Conservation (phyloP, 2,113 vertebrate species). For the Ardeotis arabs region DNA sequence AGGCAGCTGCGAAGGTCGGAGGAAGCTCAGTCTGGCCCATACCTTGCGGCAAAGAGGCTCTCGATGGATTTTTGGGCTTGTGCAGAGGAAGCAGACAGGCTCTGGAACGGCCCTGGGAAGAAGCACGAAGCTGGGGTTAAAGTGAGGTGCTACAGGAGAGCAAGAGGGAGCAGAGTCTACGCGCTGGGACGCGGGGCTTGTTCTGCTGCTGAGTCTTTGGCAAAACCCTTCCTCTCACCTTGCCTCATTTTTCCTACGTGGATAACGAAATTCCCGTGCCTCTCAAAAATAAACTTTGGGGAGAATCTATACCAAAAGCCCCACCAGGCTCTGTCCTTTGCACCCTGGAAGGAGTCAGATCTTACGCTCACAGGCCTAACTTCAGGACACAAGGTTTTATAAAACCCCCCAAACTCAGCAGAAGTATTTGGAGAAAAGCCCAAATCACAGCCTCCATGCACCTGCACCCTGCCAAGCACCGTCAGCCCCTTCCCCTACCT, state of each 20-base stretch:
- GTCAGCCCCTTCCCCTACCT: slow-evolving; percentile 62
- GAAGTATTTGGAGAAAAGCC: neutral
- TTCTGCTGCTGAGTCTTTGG: neutral
- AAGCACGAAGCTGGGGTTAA: neutral
- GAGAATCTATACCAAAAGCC: neutral
- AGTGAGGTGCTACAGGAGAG: neutral
- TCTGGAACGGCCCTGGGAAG: slow-evolving; percentile 79
- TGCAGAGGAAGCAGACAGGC: slow-evolving; percentile 79
- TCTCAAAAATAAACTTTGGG: neutral
- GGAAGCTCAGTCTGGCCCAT: neutral
- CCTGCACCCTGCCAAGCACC: neutral
- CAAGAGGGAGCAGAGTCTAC: neutral
- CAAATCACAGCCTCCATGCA: accelerated
- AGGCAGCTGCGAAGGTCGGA: neutral
- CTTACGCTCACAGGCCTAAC: neutral
- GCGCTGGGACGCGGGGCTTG: accelerated
- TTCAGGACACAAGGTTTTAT: neutral
- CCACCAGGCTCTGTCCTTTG: neutral
- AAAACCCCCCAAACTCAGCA: neutral
- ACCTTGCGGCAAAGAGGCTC: slow-evolving; percentile 89
- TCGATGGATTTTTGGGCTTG: slow-evolving; percentile 85
- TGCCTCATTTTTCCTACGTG: neutral
- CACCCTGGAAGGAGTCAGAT: neutral
- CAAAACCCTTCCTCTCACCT: neutral
- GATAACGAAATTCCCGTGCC: neutral